Evolutionary conservation across 2,888 invertebrate species (phyloP), one percentile per base, ranked within the genome.

Genomic region (Teleiodes luculella): DNA sequence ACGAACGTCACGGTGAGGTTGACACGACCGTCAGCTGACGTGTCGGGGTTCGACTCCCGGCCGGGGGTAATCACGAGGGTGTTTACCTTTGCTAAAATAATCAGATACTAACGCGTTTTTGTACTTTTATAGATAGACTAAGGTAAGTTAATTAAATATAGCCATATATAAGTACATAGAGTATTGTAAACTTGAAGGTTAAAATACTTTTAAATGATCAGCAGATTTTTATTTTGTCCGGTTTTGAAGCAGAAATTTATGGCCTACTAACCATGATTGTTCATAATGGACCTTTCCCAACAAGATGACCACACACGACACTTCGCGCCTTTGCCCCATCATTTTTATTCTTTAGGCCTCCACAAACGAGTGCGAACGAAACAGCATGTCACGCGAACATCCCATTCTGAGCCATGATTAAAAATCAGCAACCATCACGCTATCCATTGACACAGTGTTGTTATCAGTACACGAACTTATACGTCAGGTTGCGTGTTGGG

Each of bases 401-500:
- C 75, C 78, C 78, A 76, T 79, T 74, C 66, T 54, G 59, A 64
- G 68, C 66, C 76, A 76, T 78, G 81, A 83, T 82, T 81, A 80
- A 80, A 76, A 78, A 82, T 78, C 80, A 77, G 73, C 76, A 63
- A 59, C 62, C 68, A 78, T 78, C 86, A 87, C 87, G 87, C 87
- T 63, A 87, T 80, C 76, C 87, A 87, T 88, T 87, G 86, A 84
- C 83, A 86, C 78, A 70, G 63, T 67, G 75, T 47, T 57, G 53
- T 54, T 57, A 57, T 57, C 56, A 57, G 56, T 54, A 53, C 56
- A 57, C 56, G 53, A 57, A 57, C 56, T 70, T 80, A 79, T 78
- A 71, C 75, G 69, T 74, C 74, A 64, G 70, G 62, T 86, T 73
- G 87, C 87, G 87, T 87, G 87, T 64, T 61, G 47, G 53, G 37